Base-by-base conservation (phyloP, 2,888 invertebrate species). In the Pyrgus malvae region DNA sequence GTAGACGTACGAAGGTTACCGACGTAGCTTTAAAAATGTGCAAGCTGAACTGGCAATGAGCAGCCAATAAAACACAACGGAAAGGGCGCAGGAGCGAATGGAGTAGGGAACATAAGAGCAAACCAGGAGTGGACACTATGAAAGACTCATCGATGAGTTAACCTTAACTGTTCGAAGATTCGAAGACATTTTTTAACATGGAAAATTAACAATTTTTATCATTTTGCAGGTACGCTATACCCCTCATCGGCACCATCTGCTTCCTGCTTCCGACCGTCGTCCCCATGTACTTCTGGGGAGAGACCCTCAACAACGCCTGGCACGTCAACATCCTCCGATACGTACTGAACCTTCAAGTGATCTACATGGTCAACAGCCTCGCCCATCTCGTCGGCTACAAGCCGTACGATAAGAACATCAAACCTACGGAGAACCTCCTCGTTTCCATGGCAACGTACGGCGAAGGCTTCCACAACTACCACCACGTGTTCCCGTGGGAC, bases 361-460 rank as follows among this genome's bases (percentile, higher is more conserved):
- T 70, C 8, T 94, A 93, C 92, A 76, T 91, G 12, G 92, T 94
- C n/a, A 94, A 94, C 80, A 92, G 92, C 63, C 91, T 91, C 7
- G 93, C 93, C 5, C 94, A 94, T 69, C 65, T 81, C 16, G 84
- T 79, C 72, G 90, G 90, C 0, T 74, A 73, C 53, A 83, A 77
- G 41, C 87, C 90, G 3, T 90, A 90, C 57, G 86, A 93, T 48
- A 74, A 69, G 58, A 61, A 54, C 25, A 74, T 80, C 1, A 42
- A 59, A 9, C 67, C 81, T 0, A 57, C 59, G 0, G 70, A 80
- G 53, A 73, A 63, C 17, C 56, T 63, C 0, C 4, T 62, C 0
- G 72, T 76, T 0, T 68, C 76, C 0, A 23, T 78, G 0, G 46
- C 65, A 0, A 63, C 70, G 0, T 67, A 72, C 3, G 80, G 80